A percentile compares a stretch with the other conserved stretches of the same genome.
Evolutionary conservation across 2,113 vertebrate genomes (phyloP).

Genomic region (Oreochromis tanganicae): DNA sequence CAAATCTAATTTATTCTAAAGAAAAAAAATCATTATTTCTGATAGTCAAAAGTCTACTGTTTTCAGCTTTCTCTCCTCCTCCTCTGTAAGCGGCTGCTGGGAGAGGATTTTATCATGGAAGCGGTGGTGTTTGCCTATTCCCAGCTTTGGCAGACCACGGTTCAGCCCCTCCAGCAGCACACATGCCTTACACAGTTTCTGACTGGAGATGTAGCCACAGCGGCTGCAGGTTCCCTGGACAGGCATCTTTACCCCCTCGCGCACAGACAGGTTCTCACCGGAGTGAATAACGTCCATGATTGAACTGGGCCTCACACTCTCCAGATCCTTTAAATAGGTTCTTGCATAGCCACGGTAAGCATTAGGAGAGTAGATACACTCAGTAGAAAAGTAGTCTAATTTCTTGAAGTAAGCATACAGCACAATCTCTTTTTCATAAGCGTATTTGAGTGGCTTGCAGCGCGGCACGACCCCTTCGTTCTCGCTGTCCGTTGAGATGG

Average conservation of each 20-base stretch:
- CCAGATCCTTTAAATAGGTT: slow-evolving; percentile 82
- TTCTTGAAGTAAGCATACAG: slow-evolving; percentile 89
- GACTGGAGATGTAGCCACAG: slow-evolving; percentile 86
- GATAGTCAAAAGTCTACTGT: slow-evolving; percentile 60
- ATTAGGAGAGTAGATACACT: slow-evolving; percentile 86
- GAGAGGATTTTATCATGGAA: slow-evolving; percentile 75
- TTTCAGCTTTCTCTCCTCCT: slow-evolving; percentile 70
- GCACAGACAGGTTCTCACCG: slow-evolving; percentile 79
- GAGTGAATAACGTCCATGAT: slow-evolving; percentile 87
- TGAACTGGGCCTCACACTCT: slow-evolving; percentile 78
- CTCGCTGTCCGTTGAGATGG: slow-evolving; percentile 75
- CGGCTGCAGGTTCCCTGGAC: slow-evolving; percentile 78
- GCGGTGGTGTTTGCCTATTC: slow-evolving; percentile 81
- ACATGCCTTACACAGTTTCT: slow-evolving; percentile 83
- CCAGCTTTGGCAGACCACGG: slow-evolving; percentile 80
- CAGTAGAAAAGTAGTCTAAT: slow-evolving; percentile 87
- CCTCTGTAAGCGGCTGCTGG: slow-evolving; percentile 67
- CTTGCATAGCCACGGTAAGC: slow-evolving; percentile 84
- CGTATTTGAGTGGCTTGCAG: slow-evolving; percentile 86
- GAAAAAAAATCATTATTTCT: neutral
- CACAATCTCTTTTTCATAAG: slow-evolving; percentile 91
- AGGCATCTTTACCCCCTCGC: slow-evolving; percentile 76
- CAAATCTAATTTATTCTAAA: neutral
- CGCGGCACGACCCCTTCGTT: slow-evolving; percentile 78
- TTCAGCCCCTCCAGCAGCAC: slow-evolving; percentile 84